Base-by-base conservation (phyloP, 2,113 vertebrate genomes). In the Chlorodrepanis virens region DNA sequence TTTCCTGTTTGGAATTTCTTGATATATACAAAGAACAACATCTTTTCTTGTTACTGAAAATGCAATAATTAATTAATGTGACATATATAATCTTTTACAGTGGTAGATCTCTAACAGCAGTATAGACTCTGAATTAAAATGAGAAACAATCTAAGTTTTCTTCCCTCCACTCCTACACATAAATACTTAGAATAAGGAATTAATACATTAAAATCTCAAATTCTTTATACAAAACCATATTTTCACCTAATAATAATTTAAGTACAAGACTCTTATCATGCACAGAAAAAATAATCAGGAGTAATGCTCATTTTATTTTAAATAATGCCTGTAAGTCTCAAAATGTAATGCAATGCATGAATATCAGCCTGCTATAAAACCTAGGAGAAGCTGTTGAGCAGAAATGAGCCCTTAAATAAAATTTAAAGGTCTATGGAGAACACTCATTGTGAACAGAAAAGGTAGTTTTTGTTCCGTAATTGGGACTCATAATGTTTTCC, bases 401-500 rank as follows among this genome's bases (percentile, higher is more conserved):
- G 39, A 89, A 95, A 96, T 83, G 56, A 89, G 81, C 76, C 57
- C 81, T 90, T 97, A 93, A 89, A 97, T 88, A 88, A 89, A 87
- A 90, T 94, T 96, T 95, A 95, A 95, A 92, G 75, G 91, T 31
- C 71, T 80, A 18, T 21, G 81, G 90, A 90, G 84, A 81, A 74
- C 91, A 95, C 64, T 86, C 47, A 57, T 88, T 12, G 40, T 78
- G 67, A 84, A 91, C 61, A 84, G 84, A 87, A 90, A 96, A 96
- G 60, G 83, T 68, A 90, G 72, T 65, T 95, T 92, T 90, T 85
- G 33, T 53, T 81, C 6, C 6, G 5, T 94, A 97, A 93, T 96
- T 95, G 91, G 82, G 87, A n/a, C 91, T 78, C 24, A 25, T 90
- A 69, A 97, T 64, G 68, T 92, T 96, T 93, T 96, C 88, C 71